These are phyloP conservation scores for Amiota communis DNA, from an alignment of 2,888 invertebrate species.

Conservation along the genomic window DNA sequence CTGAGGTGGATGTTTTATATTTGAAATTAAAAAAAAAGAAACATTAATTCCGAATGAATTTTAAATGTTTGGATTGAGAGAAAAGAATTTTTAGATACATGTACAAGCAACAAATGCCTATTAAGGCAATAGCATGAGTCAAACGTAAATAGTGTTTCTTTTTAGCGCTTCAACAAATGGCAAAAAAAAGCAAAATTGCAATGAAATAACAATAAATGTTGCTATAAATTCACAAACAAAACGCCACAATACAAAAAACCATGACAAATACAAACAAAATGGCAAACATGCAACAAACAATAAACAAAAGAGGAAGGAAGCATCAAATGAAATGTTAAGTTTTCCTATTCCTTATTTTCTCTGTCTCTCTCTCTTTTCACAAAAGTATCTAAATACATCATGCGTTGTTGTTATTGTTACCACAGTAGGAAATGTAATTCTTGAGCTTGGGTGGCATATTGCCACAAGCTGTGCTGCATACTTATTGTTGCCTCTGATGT, in stretches of 20 bases:
- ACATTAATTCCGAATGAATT: too few relatives aligned
- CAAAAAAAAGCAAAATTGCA: not conserved
- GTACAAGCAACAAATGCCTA: too few relatives aligned
- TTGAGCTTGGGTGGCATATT: slow-evolving; percentile 45
- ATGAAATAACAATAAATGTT: slow-evolving; percentile 12
- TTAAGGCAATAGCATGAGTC: not conserved
- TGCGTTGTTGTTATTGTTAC: not conserved
- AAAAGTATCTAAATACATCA: not conserved
- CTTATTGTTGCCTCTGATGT: slow-evolving; percentile 20
- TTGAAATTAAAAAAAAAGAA: too few relatives aligned
- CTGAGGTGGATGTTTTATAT: too few relatives aligned
- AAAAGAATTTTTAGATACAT: too few relatives aligned
- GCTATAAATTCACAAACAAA: slow-evolving; percentile 40
- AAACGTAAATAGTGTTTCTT: not conserved
- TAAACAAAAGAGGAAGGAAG: slow-evolving; percentile 50
- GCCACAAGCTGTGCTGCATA: slow-evolving; percentile 23
- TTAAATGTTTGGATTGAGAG: too few relatives aligned
- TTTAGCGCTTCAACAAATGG: slow-evolving; percentile 9
- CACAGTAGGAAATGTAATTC: slow-evolving; percentile 39
- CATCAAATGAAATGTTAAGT: slow-evolving; percentile 51
- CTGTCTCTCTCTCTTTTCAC: not conserved
- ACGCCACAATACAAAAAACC: slow-evolving; percentile 24
- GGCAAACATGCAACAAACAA: slow-evolving; percentile 35
- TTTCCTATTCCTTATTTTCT: too few relatives aligned
- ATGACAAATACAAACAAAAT: slow-evolving; percentile 33